Evolutionary conservation across 2,888 invertebrate genomes (phyloP), one percentile per base, ranked within the genome.

Genomic region (Macaria liturata): DNA sequence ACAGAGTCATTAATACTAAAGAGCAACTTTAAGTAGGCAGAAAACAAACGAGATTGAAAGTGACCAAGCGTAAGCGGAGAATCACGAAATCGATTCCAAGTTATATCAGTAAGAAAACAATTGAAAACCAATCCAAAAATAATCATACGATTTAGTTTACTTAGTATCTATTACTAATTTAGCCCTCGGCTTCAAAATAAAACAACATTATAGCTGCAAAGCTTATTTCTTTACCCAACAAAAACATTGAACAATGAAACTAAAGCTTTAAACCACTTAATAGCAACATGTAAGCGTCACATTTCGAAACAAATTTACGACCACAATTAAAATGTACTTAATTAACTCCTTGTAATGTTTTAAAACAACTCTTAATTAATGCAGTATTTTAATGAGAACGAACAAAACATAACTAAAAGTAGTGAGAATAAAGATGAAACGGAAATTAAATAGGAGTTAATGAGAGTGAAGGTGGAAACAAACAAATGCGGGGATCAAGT

Each of bases 281-380:
- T 69, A 77, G 64, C 71, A 74, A 75, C 65, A 65, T 66, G 32
- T 46, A 62, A 56, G 48, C 58, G 46, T 62, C 65, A 67, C 70
- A 70, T 62, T 66, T 71, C 55, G 62, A 67, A 70, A 71, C 59
- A 54, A 65, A 69, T 42, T 61, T 50, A 45, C 54, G 57, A 68
- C 64, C 47, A 62, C 64, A 62, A 66, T 76, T 37, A 42, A 71
- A 73, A 68, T 63, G 67, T 78, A 83, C 83, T 71, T 79, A 90
- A 88, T 90, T 92, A 81, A 89, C 90, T 92, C 89, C 87, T 91
- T 88, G 87, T 89, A 88, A 88, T 88, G 87, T 87, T 88, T 87
- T 88, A 88, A 88, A 89, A 86, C 84, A 86, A 81, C 67, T 75
- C 69, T 78, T 79, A 76, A 75, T 85, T 84, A 74, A 73, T 67